Conservation (phyloP, 64 coral and sea anemone species). For the Platygyra sinensis region DNA sequence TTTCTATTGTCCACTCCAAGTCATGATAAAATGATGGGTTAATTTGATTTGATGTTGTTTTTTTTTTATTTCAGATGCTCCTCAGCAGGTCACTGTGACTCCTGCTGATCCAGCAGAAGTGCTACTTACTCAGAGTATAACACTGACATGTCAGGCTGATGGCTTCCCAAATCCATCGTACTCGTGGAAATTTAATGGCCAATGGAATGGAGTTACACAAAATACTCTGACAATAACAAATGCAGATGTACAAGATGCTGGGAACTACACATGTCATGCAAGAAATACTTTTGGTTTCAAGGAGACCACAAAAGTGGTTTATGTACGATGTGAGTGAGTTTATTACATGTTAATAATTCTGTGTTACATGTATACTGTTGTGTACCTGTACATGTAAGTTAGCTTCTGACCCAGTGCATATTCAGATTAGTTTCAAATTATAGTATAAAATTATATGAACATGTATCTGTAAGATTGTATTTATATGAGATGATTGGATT, state of each 20-base stretch:
- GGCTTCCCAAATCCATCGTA: constrained; percentile 50
- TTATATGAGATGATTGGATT: too few species aligned
- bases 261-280: constrained; percentile 76
- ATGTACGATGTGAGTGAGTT: constrained; percentile 66
- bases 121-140: constrained; percentile 7
- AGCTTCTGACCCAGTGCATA: background rate
- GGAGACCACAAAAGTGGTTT: background rate
- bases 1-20: too few species aligned
- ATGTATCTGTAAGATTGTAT: background rate
- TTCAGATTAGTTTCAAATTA: background rate
- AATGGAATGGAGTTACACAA: constrained; percentile 19
- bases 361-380: background rate
- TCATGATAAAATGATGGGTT: too few species aligned
- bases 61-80: constrained; percentile 38
- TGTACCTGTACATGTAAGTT: background rate
- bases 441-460: background rate
- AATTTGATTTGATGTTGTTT: too few species aligned
- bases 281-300: constrained; percentile 30
- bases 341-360: background rate
- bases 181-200: constrained; percentile 60
- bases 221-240: background rate
- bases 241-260: constrained; percentile 35
- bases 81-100: constrained; percentile 13
- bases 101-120: constrained; percentile 7
- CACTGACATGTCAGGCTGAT: constrained; percentile 55